phyloP scores from a whole-genome alignment of 2,797 vertebrate species.

The Pangasius djambal region DNA sequence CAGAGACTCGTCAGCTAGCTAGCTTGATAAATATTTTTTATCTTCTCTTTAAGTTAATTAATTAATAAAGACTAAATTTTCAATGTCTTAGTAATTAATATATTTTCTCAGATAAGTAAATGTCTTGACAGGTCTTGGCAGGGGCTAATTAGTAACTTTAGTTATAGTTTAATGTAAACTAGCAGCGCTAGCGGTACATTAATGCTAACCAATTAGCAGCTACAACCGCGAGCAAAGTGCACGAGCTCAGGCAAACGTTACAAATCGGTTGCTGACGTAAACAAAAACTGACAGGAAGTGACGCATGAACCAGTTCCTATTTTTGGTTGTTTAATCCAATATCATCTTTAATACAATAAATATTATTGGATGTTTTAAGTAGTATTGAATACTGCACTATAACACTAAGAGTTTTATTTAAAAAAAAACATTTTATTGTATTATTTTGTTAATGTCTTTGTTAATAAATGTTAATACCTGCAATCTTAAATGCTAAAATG shows the following conservation, averaged over 20 bases:
- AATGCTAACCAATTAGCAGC: slow-evolving; percentile 5
- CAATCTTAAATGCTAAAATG: background rate
- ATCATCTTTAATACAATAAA: background rate
- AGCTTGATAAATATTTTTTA: background rate
- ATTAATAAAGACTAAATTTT: background rate
- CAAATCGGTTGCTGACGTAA: background rate
- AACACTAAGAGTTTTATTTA: background rate
- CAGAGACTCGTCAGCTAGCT: background rate
- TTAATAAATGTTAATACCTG: background rate
- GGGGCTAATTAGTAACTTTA: background rate
- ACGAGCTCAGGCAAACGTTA: background rate
- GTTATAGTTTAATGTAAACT: background rate
- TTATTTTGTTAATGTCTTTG: background rate
- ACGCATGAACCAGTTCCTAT: background rate
- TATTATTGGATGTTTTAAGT: background rate
- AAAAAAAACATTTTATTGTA: background rate
- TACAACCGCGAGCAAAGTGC: background rate
- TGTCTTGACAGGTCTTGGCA: background rate
- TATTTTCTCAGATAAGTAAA: background rate
- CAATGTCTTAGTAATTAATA: background rate
- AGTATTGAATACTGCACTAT: background rate
- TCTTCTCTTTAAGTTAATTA: background rate
- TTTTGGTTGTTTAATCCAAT: too few relatives aligned
- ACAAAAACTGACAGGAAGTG: background rate
- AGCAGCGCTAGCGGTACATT: too few relatives aligned